Evolutionary conservation across 1,140 invertebrate species (phyloP).

Genomic region (Diabrotica virgifera): DNA sequence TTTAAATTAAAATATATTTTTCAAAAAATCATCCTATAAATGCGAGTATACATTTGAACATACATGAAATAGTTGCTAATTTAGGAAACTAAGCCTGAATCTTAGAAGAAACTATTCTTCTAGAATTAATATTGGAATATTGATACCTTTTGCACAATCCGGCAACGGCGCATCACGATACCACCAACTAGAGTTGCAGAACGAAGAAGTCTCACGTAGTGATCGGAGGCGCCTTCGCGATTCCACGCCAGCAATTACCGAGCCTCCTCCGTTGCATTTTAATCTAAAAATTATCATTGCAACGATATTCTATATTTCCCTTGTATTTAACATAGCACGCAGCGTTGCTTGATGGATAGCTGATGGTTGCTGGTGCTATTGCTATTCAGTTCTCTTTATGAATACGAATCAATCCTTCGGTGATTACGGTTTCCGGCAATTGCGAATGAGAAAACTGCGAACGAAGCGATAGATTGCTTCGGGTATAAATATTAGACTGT

Average conservation of each 20-base stretch:
- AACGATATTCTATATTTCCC: not conserved
- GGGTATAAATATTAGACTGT: no score
- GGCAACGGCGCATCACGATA: not conserved
- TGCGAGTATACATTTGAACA: no score
- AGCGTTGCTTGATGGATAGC: constrained; percentile 8
- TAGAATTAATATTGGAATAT: no score
- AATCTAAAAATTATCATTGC: constrained; percentile 6
- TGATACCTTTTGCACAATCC: not conserved
- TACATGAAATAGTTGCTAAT: no score
- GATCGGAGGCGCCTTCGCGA: constrained; percentile 12
- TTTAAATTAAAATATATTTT: no score
- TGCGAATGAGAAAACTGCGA: no score
- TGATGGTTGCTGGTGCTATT: no score
- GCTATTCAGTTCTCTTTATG: constrained; percentile 7
- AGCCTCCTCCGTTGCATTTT: constrained; percentile 10
- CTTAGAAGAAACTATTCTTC: no score
- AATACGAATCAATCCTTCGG: not conserved
- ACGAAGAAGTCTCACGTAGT: constrained; percentile 11
- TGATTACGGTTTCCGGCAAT: no score
- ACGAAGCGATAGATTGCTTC: no score
- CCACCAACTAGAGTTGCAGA: not conserved
- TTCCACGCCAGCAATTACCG: constrained; percentile 11
- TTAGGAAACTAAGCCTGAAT: no score
- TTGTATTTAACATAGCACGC: not conserved
- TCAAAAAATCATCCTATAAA: no score